Evolutionary conservation across 2,797 vertebrate genomes (phyloP), one percentile per base, ranked within the genome.

Genomic region (Pempheris klunzingeri): DNA sequence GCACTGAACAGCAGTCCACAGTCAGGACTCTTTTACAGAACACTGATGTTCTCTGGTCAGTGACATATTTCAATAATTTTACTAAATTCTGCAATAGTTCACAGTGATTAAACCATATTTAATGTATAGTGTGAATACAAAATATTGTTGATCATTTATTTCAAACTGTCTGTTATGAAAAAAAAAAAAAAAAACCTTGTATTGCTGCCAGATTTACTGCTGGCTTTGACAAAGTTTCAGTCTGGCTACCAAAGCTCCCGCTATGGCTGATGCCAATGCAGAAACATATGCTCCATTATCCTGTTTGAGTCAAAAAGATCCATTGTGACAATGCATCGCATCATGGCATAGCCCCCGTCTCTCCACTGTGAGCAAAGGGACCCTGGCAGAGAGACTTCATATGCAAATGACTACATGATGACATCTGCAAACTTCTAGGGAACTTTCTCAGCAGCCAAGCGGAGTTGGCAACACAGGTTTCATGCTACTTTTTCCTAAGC

Each of bases 381-480:
- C 41, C 44, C 53, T 50, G 18, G 44, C 28, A 30, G 24, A 15
- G 32, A 65, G 41, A 30, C 30, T 69, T 72, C 13, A 54, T 53
- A 78, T 49, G 74, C 68, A 78, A 74, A 81, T 71, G 26, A 57
- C n/a, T 50, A 2, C 28, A 49, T 71, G 70, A 80, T 84, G 57
- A 82, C 63, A 74, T 82, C 43, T 82, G 46, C 66, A 81, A 84
- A 84, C 83, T 83, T 74, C 22, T 12, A n/a, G 34, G n/a, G 34
- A 83, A 71, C 62, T 77, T 66, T 71, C 59, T 69, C 65, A 50
- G 39, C 38, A 60, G 55, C 17, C 47, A 36, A 44, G 54, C 54
- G 5, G 12, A 85, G 75, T 28, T 64, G 50, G 53, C 18, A 22
- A 53, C 55, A 7, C 14, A 18, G 8, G 22, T 47, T 81, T 46